A percentile compares a stretch with the other conserved stretches of the same genome.
These are phyloP conservation scores for Misgurnus mizolepis DNA, from an alignment of 2,113 vertebrate species.

Conservation along the genomic window DNA sequence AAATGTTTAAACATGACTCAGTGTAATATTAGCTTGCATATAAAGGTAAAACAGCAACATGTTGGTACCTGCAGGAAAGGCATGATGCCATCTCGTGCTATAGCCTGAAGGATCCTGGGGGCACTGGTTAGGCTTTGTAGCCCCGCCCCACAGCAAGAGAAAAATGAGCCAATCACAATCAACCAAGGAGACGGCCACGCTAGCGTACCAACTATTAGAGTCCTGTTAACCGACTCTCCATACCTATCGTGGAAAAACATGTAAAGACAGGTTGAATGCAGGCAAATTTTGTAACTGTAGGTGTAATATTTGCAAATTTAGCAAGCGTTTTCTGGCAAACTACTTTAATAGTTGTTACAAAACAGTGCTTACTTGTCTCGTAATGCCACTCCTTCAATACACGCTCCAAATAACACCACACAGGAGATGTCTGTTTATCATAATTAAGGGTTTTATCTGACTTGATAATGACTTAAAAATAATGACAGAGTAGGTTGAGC, in stretches of 20 bases:
- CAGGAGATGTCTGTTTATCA: constrained; percentile 84
- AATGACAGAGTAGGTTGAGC: not conserved
- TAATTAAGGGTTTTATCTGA: constrained; percentile 57
- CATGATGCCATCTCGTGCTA: constrained; percentile 89
- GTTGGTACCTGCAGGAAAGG: constrained; percentile 85
- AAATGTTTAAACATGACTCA: not conserved
- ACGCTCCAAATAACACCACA: constrained; percentile 91
- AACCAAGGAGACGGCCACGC: constrained; percentile 97
- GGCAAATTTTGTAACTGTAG: not conserved
- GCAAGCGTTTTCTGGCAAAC: not conserved
- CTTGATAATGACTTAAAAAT: not conserved
- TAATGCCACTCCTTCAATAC: constrained; percentile 91
- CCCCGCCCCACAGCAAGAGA: constrained; percentile 94
- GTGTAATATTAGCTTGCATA: not conserved
- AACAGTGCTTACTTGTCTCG: constrained; percentile 89
- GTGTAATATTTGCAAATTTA: not conserved
- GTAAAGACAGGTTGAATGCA: not conserved
- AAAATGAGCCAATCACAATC: constrained; percentile 96
- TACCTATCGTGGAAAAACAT: constrained; percentile 72
- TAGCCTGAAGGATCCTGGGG: constrained; percentile 90
- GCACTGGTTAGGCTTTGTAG: constrained; percentile 94
- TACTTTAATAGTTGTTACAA: not conserved
- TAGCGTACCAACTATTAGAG: constrained; percentile 85
- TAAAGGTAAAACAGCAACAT: not conserved
- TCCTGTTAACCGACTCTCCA: constrained; percentile 85